These are phyloP conservation scores for Suillia variegata DNA, from an alignment of 2,888 invertebrate species.

Conservation along the genomic window DNA sequence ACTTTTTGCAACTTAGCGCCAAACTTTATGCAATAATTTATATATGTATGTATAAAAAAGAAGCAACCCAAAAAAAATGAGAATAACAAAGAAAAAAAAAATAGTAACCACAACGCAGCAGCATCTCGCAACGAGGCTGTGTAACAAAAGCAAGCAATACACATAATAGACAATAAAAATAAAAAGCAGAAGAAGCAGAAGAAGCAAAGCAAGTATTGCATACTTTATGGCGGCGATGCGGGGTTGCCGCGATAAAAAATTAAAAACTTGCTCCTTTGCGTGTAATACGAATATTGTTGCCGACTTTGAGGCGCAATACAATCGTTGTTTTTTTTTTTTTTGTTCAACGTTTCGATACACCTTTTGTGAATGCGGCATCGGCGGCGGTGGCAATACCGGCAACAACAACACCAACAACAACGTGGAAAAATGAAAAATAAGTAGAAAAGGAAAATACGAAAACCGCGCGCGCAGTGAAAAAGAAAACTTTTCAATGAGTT, in stretches of 20 bases:
- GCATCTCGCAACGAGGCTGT: background rate
- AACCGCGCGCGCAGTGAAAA: constrained; percentile 43
- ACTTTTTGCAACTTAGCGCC: constrained; percentile 55
- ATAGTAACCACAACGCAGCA: constrained; percentile 14
- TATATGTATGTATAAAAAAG: too few species aligned
- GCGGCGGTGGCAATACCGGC: background rate
- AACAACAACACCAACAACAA: background rate
- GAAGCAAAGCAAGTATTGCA: constrained; percentile 30
- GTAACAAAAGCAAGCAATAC: constrained; percentile 33
- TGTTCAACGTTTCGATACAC: constrained; percentile 19
- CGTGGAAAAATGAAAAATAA: constrained; percentile 4
- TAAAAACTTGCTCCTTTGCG: constrained; percentile 52
- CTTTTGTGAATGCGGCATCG: constrained; percentile 11
- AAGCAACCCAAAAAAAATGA: constrained; percentile 30
- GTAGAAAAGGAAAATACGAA: background rate
- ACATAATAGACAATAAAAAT: constrained; percentile 40
- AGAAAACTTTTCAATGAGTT: constrained; percentile 56
- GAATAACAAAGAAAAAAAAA: constrained; percentile 23
- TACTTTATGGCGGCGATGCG: constrained; percentile 23
- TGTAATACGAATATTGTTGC: constrained; percentile 28
- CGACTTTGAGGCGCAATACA: constrained; percentile 25
- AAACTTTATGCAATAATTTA: constrained; percentile 56
- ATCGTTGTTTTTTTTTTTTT: background rate
- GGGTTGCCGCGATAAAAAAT: constrained; percentile 45
- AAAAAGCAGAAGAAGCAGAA: too few species aligned